These are phyloP conservation scores for Formica selysi DNA, from an alignment of 1,140 invertebrate genomes.

Conservation along the genomic window DNA sequence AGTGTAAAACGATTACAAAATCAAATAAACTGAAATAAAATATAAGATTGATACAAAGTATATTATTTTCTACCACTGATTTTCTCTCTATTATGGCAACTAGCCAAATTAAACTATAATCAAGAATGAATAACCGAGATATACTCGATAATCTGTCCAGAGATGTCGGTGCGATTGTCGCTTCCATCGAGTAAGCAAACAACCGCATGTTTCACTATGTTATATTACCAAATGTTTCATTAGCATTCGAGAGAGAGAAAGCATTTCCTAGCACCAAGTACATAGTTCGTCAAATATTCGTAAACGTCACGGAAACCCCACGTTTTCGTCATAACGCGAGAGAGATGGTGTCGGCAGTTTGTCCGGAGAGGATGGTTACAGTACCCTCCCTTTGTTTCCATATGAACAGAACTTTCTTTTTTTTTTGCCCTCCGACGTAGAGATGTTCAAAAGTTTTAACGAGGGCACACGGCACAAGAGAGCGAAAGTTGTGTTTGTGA, in stretches of 20 bases:
- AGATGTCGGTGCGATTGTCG: neutral
- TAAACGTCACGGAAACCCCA: conserved; percentile 6
- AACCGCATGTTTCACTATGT: conserved; percentile 34
- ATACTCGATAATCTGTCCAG: neutral
- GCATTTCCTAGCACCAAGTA: neutral
- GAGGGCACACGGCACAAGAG: conserved; percentile 42
- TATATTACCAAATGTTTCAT: conserved; percentile 53
- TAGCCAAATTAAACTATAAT: neutral
- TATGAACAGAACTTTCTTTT: conserved; percentile 10
- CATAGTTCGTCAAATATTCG: conserved; percentile 41
- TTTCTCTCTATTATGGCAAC: no score
- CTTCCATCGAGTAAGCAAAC: neutral
- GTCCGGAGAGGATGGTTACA: conserved; percentile 25
- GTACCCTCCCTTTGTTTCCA: conserved; percentile 53
- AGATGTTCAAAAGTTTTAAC: conserved; percentile 65
- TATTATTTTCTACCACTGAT: neutral
- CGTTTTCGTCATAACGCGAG: neutral
- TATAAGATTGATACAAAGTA: neutral
- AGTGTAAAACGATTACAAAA: neutral
- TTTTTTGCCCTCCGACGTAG: conserved; percentile 21
- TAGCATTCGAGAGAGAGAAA: conserved; percentile 29
- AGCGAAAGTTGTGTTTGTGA: conserved; percentile 59
- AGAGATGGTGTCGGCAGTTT: neutral
- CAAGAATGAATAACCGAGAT: neutral
- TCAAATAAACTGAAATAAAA: neutral